These are phyloP conservation scores for Nycticryphes semicollaris DNA, from an alignment of 2,113 vertebrate genomes.

Conservation along the genomic window DNA sequence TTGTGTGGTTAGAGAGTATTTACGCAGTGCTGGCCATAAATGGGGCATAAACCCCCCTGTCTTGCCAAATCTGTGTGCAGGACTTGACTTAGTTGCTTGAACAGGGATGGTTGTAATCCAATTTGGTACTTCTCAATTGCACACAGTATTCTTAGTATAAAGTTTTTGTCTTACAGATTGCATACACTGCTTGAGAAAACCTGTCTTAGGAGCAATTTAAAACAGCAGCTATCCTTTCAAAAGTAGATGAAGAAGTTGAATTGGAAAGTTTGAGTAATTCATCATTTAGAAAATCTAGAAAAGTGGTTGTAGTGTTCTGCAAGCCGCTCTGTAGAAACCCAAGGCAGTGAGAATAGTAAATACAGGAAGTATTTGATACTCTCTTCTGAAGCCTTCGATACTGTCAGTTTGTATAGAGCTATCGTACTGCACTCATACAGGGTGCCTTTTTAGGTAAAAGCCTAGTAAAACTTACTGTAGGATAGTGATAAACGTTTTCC, in stretches of 20 bases:
- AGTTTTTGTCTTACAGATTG: constrained; percentile 17
- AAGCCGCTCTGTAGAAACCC: background rate
- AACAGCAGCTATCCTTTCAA: background rate
- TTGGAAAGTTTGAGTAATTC: background rate
- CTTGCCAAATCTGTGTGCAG: background rate
- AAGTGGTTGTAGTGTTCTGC: background rate
- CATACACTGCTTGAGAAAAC: background rate
- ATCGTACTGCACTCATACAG: background rate
- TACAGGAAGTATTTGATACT: background rate
- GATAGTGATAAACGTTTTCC: background rate
- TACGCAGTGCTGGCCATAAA: constrained; percentile 48
- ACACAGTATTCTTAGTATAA: constrained; percentile 2
- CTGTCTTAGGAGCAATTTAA: background rate
- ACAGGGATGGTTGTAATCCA: constrained; percentile 46
- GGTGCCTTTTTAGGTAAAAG: background rate
- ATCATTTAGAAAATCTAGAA: background rate
- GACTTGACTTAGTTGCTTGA: background rate
- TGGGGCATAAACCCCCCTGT: constrained; percentile 25
- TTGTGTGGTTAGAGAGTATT: constrained; percentile 48
- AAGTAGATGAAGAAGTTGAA: background rate
- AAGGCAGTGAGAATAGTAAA: background rate
- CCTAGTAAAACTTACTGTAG: background rate
- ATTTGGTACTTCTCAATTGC: constrained; percentile 47
- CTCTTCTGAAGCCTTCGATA: background rate
- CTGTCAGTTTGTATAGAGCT: background rate